Percentiles rank a stretch among this genome's conserved stretches.
Conservation (phyloP, 1,140 invertebrate species). For the Nixonia krombeini region DNA sequence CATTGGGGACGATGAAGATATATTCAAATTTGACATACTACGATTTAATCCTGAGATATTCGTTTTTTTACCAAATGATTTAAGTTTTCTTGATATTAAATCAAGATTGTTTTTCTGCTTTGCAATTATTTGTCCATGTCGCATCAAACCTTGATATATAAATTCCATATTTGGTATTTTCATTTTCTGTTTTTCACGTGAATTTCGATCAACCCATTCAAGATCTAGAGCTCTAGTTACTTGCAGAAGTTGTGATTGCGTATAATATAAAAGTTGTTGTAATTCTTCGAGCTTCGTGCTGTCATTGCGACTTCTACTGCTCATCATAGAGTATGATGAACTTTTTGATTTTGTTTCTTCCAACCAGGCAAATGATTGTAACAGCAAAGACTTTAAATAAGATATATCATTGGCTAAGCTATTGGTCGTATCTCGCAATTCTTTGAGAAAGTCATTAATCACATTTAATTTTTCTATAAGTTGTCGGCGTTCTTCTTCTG, state of each 20-base stretch:
- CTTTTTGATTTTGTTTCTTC: constrained; percentile 69
- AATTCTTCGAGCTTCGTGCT: constrained; percentile 61
- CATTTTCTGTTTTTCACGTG: constrained; percentile 52
- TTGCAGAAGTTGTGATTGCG: constrained; percentile 67
- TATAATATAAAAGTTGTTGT: constrained; percentile 60
- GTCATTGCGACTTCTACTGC: constrained; percentile 54
- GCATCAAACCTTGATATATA: constrained; percentile 63
- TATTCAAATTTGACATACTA: constrained; percentile 57
- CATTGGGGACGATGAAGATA: constrained; percentile 13
- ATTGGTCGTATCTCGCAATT: constrained; percentile 68
- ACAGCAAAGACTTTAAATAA: constrained; percentile 61
- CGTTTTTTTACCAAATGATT: constrained; percentile 30
- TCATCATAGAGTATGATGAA: constrained; percentile 39
- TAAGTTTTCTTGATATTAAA: constrained; percentile 51
- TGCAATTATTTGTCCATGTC: constrained; percentile 59
- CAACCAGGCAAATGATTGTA: constrained; percentile 70
- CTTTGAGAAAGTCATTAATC: constrained; percentile 68
- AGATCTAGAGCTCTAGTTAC: constrained; percentile 64
- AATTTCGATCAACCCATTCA: constrained; percentile 60
- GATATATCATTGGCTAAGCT: constrained; percentile 62
- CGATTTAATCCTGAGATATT: constrained; percentile 48
- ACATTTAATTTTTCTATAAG: constrained; percentile 61
- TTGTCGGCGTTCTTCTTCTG: constrained; percentile 68
- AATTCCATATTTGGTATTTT: constrained; percentile 64
- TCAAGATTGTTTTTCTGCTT: constrained; percentile 56